Percentiles rank a stretch among this genome's conserved stretches.
Conservation (phyloP, 2,797 vertebrate genomes). For the Phalanger gymnotis region DNA sequence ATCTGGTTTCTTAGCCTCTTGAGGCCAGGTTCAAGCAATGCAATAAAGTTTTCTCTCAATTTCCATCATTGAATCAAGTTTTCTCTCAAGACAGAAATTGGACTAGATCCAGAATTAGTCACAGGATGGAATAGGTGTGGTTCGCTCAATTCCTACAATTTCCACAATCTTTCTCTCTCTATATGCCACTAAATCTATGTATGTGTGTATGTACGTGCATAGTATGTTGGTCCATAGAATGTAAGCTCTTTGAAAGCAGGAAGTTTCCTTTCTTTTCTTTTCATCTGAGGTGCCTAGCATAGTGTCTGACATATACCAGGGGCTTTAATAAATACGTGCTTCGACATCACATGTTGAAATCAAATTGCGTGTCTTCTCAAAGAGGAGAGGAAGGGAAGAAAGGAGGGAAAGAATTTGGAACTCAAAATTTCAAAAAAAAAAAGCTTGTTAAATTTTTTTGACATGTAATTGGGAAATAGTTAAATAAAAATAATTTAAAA, state of each 20-base stretch:
- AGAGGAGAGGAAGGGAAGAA: not conserved
- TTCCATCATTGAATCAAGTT: not conserved
- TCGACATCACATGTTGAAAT: not conserved
- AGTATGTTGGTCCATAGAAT: not conserved
- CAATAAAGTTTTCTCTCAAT: not conserved
- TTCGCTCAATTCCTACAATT: not conserved
- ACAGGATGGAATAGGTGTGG: not conserved
- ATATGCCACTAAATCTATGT: not conserved
- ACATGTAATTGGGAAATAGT: not conserved
- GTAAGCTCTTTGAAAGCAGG: not conserved
- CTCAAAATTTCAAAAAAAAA: not conserved
- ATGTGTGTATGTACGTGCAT: not conserved
- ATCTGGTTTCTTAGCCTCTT: not conserved
- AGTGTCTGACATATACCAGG: not conserved
- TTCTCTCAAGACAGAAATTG: not conserved
- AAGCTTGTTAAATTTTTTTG: not conserved
- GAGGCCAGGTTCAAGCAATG: not conserved
- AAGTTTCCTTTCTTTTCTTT: not conserved
- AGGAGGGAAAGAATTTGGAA: not conserved
- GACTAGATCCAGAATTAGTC: not conserved
- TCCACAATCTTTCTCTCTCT: not conserved
- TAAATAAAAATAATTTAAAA: not conserved
- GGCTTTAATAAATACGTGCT: conserved; percentile 1
- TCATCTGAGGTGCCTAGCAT: not conserved
- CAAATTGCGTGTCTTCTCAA: not conserved